phyloP scores from a whole-genome alignment of 2,888 invertebrate species.

The Cataglyphis cursor region DNA sequence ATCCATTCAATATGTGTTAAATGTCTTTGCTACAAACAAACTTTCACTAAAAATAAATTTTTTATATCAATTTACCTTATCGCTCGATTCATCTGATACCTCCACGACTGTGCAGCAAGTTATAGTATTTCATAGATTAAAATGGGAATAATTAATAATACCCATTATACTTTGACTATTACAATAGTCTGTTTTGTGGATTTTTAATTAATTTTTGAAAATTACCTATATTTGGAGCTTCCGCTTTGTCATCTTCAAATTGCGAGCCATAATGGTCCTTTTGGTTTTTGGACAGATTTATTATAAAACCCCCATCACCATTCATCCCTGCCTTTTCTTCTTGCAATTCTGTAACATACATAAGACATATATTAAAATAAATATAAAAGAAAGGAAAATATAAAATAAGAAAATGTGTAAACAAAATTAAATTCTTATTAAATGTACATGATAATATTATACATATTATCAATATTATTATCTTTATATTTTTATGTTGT shows the following conservation, averaged over 20 bases:
- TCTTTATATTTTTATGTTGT: too few relatives aligned
- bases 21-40: not conserved
- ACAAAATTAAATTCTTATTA: too few relatives aligned
- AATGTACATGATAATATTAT: too few relatives aligned
- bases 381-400: not conserved
- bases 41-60: not conserved
- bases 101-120: constrained; percentile 80
- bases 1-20: constrained; percentile 2
- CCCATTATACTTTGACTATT: constrained; percentile 13
- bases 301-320: constrained; percentile 88
- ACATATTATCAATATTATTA: too few relatives aligned
- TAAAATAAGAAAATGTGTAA: not conserved
- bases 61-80: constrained; percentile 79
- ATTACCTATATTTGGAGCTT: constrained; percentile 84
- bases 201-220: not conserved
- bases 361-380: too few relatives aligned
- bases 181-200: not conserved
- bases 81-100: constrained; percentile 82
- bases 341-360: constrained; percentile 54
- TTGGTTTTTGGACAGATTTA: constrained; percentile 91
- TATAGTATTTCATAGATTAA: constrained; percentile 58
- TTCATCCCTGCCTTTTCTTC: constrained; percentile 73
- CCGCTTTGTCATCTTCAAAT: constrained; percentile 87
- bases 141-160: constrained; percentile 55
- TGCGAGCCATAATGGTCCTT: constrained; percentile 92